Evolutionary conservation across 2,797 vertebrate genomes (phyloP), one percentile per base, ranked within the genome.

Genomic region (Mionectes olivaceus): DNA sequence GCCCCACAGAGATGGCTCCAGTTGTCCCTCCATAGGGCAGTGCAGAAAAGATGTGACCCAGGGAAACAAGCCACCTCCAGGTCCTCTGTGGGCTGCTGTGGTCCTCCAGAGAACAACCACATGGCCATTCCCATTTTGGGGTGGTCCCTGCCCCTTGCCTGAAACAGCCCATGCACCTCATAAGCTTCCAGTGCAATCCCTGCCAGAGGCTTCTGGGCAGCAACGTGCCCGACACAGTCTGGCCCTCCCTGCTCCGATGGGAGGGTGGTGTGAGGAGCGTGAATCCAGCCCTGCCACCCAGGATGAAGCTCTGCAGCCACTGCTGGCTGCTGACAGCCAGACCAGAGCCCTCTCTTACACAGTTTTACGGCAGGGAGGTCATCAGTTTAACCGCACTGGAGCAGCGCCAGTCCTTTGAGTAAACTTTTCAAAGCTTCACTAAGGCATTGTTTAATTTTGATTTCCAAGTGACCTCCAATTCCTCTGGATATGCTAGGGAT

Each of bases 201-300:
- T 1, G 1, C 37, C 47, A 68, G 56, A 53, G 6, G n/a, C 33
- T 67, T 53, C 53, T 44, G 69, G 53, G 84, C 71, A 86, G 68
- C 39, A n/a, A 22, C 0, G 0, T 23, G 61, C 39, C 67, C 16
- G 25, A 32, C 0, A 0, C 30, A 46, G 37, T 8, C 3, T 68
- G 85, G 79, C 41, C 52, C 44, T 52, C 39, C 18, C 47, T 37
- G 53, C 30, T 67, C 37, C 5, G 5, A 46, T 3, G 27, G 53
- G 49, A 69, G 47, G 43, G n/a, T 14, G 32, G 75, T 19, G 60
- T 52, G n/a, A 56, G 60, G 52, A 65, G 79, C 11, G 35, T 28
- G 84, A 87, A 60, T 55, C 30, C 50, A 77, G 30, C 76, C 65
- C 35, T 83, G 53, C 33, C 44, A 30, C 35, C 28, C 10, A 19